A percentile compares a stretch with the other conserved stretches of the same genome.
phyloP scores from a whole-genome alignment of 2,113 vertebrate genomes.

The Lycaon pictus region DNA sequence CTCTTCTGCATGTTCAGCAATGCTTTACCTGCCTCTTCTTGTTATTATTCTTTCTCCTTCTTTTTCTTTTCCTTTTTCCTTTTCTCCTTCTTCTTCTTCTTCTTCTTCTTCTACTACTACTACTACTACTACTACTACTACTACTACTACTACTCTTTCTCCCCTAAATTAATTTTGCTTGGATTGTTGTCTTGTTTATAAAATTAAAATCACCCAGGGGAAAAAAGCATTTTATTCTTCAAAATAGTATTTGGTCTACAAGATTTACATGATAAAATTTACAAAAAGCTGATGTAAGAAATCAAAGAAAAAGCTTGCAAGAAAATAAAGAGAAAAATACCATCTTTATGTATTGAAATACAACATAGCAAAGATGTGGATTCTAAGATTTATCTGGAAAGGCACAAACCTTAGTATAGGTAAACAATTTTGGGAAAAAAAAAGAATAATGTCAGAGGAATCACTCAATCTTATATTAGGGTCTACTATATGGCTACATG shows the following conservation, averaged over 20 bases:
- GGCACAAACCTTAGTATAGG: not conserved
- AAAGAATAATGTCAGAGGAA: not conserved
- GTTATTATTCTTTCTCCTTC: not conserved
- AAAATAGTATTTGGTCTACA: not conserved
- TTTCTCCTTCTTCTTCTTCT: not conserved
- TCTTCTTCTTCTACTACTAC: too few relatives aligned
- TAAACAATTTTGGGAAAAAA: not conserved
- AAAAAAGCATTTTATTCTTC: not conserved
- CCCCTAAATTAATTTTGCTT: constrained; percentile 86
- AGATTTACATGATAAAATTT: not conserved
- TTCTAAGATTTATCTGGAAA: not conserved
- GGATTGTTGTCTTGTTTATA: constrained; percentile 85
- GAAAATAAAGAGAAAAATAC: not conserved
- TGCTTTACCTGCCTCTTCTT: not conserved
- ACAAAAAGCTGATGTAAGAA: not conserved
- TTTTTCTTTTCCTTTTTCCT: constrained; percentile 48
- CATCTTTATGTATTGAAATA: not conserved
- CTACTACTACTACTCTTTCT: not conserved
- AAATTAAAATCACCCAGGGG: constrained; percentile 81
- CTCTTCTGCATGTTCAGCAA: not conserved
- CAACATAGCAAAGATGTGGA: not conserved
- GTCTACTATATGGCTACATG: not conserved
- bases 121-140: not conserved
- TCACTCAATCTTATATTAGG: not conserved
- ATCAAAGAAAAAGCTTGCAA: not conserved